phyloP scores from a whole-genome alignment of 2,888 invertebrate genomes.

The Phaedon cochleariae region DNA sequence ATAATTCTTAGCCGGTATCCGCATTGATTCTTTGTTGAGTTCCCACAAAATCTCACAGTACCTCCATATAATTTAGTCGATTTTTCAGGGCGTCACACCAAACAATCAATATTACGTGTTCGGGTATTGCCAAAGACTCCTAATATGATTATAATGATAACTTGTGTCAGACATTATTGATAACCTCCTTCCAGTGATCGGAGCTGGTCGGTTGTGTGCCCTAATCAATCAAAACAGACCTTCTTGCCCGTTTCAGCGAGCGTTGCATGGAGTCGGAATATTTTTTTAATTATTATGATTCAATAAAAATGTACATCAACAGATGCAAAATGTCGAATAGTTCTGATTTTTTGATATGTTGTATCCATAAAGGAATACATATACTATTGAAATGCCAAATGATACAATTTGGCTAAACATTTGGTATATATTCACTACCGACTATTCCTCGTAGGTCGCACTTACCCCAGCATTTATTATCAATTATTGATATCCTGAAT shows the following conservation, averaged over 20 bases:
- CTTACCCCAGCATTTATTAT: no score
- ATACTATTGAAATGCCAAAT: no score
- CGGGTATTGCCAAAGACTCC: conserved; percentile 50
- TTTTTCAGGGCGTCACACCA: conserved; percentile 26
- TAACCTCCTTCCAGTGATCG: conserved; percentile 51
- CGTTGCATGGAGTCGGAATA: not conserved
- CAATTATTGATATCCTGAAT: no score
- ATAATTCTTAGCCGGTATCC: no score
- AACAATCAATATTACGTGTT: conserved; percentile 51
- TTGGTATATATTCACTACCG: no score
- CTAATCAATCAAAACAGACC: conserved; percentile 52
- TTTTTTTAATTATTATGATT: no score
- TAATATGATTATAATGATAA: conserved; percentile 61
- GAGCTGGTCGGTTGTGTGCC: conserved; percentile 35
- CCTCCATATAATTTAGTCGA: conserved; percentile 17
- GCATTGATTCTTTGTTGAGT: not conserved
- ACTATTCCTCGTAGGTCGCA: no score
- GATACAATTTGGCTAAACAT: no score
- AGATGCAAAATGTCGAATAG: no score
- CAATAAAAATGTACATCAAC: no score
- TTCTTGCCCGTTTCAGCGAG: not conserved
- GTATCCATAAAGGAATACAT: no score
- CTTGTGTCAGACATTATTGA: conserved; percentile 58
- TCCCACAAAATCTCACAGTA: not conserved
- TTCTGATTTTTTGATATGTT: no score